Evolutionary conservation across 1,140 invertebrate genomes (phyloP), one percentile per base, ranked within the genome.

Genomic region (Drosophila yakuba): DNA sequence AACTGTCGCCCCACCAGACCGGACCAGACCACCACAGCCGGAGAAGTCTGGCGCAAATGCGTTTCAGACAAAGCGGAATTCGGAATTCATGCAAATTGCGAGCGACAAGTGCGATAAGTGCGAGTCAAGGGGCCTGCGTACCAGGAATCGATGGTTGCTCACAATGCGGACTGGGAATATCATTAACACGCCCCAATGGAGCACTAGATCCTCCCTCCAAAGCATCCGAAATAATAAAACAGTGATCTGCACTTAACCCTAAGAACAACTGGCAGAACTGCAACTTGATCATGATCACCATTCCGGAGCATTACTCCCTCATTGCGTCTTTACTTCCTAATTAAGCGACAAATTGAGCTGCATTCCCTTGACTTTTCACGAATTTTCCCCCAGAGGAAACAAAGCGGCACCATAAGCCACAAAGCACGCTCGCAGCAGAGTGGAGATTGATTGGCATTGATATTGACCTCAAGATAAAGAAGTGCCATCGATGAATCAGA

Each of bases 51-150:
- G 62, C 73, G 51, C 11, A 72, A 86, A 82, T 88, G 83, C 66
- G 79, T 78, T 76, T 77, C 74, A 77, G 51, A 61, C 57, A 38
- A 45, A 69, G 56, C 52, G 52, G 50, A 74, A 80, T 77, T 62
- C 52, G 52, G 50, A 74, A 80, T 77, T 62, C 60, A 78, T 75
- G 73, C 72, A 75, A 74, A 64, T 74, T 74, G 63, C 62, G 44
- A 50, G 43, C 59, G 76, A 58, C 69, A 59, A 74, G 69, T 64
- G 83, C 72, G 83, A 88, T 88, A 88, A 88, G 79, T 77, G 79
- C 68, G 71, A 83, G 79, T 82, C 83, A 79, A 76, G 78, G 81
- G 81, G 74, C 78, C 68, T 15, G 36, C 35, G 15, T 55, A 54
- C 69, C 59, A 74, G 58, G 58, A 74, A 74, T 55, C 47, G 45